Evolutionary conservation across 1,140 invertebrate species (phyloP).

Genomic region (Hyphantria cunea): DNA sequence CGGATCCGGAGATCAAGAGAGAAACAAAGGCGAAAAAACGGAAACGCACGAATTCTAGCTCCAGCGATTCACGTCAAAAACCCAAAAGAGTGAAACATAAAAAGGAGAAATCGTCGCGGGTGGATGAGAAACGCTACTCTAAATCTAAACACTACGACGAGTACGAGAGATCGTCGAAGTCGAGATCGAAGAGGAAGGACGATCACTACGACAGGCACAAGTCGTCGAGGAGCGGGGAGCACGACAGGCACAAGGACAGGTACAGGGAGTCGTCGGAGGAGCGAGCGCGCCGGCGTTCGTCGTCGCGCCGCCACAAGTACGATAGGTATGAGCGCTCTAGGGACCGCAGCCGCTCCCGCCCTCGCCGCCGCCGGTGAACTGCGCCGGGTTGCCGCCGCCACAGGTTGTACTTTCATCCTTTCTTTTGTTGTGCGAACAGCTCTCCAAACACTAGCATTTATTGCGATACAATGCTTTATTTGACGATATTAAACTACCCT

Average conservation of each 20-base stretch:
- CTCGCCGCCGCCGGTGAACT: slow-evolving; percentile 63
- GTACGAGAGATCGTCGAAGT: slow-evolving; percentile 47
- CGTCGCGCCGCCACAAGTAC: slow-evolving; percentile 57
- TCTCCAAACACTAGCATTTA: background rate
- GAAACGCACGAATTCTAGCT: slow-evolving; percentile 61
- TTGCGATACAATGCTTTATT: background rate
- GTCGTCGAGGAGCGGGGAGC: slow-evolving; percentile 54
- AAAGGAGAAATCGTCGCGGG: slow-evolving; percentile 58
- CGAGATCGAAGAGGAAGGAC: slow-evolving; percentile 51
- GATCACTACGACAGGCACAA: slow-evolving; percentile 56
- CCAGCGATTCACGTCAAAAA: slow-evolving; percentile 54
- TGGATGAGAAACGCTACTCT: slow-evolving; percentile 51
- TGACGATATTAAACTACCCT: background rate
- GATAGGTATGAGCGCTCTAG: slow-evolving; percentile 68
- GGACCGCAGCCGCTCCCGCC: slow-evolving; percentile 62
- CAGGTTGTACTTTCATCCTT: slow-evolving; percentile 69
- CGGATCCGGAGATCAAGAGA: slow-evolving; percentile 47
- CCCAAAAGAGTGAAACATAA: slow-evolving; percentile 54
- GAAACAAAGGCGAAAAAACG: slow-evolving; percentile 59
- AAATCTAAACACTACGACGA: slow-evolving; percentile 59
- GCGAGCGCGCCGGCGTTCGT: slow-evolving; percentile 53
- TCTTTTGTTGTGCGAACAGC: background rate
- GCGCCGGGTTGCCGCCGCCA: slow-evolving; percentile 60
- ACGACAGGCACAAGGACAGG: slow-evolving; percentile 54
- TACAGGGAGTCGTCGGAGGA: slow-evolving; percentile 67